Base-by-base conservation (phyloP, 2,797 vertebrate species). In the Sylvilagus floridanus region DNA sequence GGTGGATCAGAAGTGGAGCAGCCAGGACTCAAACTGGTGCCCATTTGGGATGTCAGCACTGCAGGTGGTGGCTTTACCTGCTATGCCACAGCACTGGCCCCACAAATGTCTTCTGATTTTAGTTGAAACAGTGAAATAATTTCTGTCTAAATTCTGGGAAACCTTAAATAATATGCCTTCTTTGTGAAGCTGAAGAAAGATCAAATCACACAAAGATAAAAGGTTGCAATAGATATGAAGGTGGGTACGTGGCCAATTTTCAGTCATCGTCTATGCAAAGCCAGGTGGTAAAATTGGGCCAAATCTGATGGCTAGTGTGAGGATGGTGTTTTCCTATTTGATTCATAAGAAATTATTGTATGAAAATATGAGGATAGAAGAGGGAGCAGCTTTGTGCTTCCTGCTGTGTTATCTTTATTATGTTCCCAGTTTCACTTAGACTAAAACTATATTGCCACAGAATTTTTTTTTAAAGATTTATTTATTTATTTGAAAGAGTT, bases 371-470 rank as follows among this genome's bases (percentile, higher is more conserved):
- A 68, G 62, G 77, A 57, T 95, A 84, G 93, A 86, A 93, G 68
- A 94, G 88, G 82, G 50, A 2, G 24, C 90, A 65, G 75, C 79
- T 95, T 93, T 96, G 96, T 96, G 3, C 78, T 90, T 92, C 95
- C 97, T 96, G 95, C 90, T 98, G 97, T 97, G 96, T 95, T 47
- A 97, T 91, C 92, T 98, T 98, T 98, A 98, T 98, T 98, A 94
- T 54, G 76, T 65, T 96, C 95, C 95, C 82, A 73, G 69, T 68
- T 65, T 88, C 87, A 96, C 83, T 72, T 84, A 78, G 76, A 71
- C 90, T 94, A 84, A 93, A 92, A 96, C 95, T 4, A 91, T 92
- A 81, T 88, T 62, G 84, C n/a, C 60, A 93, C 28, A 77, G 54
- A 57, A 93, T 78, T 42, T 42, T 42, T 42, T 42, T 42, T 42